These are phyloP conservation scores for Torymus tubicola DNA, from an alignment of 2,888 invertebrate genomes.

Conservation along the genomic window DNA sequence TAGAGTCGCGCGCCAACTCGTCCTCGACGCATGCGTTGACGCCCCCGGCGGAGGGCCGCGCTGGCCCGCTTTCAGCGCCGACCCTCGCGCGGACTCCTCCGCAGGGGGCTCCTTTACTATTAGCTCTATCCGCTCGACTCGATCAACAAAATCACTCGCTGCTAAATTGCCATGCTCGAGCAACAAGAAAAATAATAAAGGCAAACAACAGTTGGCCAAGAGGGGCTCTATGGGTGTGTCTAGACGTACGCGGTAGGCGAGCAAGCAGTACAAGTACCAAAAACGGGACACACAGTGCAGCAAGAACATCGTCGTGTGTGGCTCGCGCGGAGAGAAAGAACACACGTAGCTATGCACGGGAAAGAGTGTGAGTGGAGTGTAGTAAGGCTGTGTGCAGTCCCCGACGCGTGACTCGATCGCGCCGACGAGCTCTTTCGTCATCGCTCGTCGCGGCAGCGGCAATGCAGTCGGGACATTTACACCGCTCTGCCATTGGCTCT, in stretches of 20 bases:
- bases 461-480: slow-evolving; percentile 73
- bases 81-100: too few relatives aligned
- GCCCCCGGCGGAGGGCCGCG: too few relatives aligned
- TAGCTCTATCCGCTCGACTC: too few relatives aligned
- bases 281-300: slow-evolving; percentile 6
- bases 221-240: background rate
- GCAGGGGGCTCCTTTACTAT: too few relatives aligned
- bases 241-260: slow-evolving; percentile 6
- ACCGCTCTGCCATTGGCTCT: slow-evolving; percentile 76
- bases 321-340: slow-evolving; percentile 2
- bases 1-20: too few relatives aligned
- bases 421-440: slow-evolving; percentile 15
- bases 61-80: too few relatives aligned
- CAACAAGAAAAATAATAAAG: slow-evolving; percentile 36
- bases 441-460: slow-evolving; percentile 34
- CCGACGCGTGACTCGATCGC: slow-evolving; percentile 39
- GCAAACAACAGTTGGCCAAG: background rate
- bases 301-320: slow-evolving; percentile 12
- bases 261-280: slow-evolving; percentile 20
- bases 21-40: too few relatives aligned
- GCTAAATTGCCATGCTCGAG: slow-evolving; percentile 61
- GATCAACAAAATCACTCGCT: slow-evolving; percentile 57
- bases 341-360: background rate
- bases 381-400: slow-evolving; percentile 10
- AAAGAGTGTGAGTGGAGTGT: background rate